Base-by-base conservation (phyloP, 2,797 vertebrate genomes). In the Distichodus sexfasciatus region DNA sequence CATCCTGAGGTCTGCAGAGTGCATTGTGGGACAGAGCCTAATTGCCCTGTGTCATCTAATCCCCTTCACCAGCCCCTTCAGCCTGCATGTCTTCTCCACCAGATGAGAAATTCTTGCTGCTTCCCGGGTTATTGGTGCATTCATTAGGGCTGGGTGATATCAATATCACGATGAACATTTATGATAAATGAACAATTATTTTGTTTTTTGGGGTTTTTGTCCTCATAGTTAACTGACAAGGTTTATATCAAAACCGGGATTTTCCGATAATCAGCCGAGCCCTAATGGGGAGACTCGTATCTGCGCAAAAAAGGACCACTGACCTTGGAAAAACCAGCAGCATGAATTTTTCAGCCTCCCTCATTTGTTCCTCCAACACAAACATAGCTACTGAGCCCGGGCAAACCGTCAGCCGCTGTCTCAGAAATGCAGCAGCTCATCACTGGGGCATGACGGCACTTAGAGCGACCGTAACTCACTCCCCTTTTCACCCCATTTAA, bases 21-120 rank as follows among this genome's bases (percentile, higher is more conserved):
- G 55, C 47, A 70, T 62, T 38, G 36, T 36, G 44, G 70, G 74
- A 69, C 43, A 38, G 60, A 59, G 69, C 21, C 74, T 71, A 73
- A 77, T 83, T 83, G 72, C 68, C 67, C 73, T 50, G 74, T 55
- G 62, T 35, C 66, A 76, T 80, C 78, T 79, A 75, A 81, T 69
- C 76, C 61, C n/a, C n/a, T n/a, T n/a, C n/a, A n/a, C n/a, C 55
- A 23, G 26, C 19, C 53, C 71, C 58, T 68, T 23, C 43, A 76
- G 75, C 77, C 33, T 23, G 5, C 48, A 35, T 68, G 24, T 66
- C 36, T n/a, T 40, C 47, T 19, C 29, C 36, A n/a, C 31, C 44
- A 57, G 53, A n/a, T 66, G 43, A 69, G 23, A 21, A 38, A 59
- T 65, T 48, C 53, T 36, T 47, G 19, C 59, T 17, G 10, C 35